These are phyloP conservation scores for Prionailurus bengalensis DNA, from an alignment of 2,113 vertebrate species.

Conservation along the genomic window DNA sequence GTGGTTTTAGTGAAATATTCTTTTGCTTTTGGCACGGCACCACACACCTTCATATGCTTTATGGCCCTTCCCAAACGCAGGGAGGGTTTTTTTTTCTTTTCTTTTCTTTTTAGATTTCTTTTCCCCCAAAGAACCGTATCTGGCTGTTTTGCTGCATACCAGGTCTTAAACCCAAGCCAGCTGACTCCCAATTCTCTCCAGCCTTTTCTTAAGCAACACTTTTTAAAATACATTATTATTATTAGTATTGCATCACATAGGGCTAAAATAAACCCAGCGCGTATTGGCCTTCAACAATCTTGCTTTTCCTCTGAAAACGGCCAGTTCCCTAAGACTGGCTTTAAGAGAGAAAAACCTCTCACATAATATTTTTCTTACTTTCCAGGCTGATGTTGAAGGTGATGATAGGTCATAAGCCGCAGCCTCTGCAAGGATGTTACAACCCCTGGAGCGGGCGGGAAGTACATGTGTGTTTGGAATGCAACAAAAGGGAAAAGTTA, in stretches of 20 bases:
- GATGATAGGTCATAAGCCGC: conserved; percentile 71
- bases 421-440: conserved; percentile 72
- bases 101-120: conserved; percentile 64
- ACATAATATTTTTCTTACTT: conserved; percentile 72
- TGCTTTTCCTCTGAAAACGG: conserved; percentile 77
- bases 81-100: neutral
- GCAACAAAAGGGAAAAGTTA: conserved; percentile 65
- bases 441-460: conserved; percentile 56
- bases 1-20: conserved; percentile 67
- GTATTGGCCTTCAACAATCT: conserved; percentile 73
- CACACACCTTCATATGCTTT: conserved; percentile 75
- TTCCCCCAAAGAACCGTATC: conserved; percentile 72
- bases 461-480: conserved; percentile 76
- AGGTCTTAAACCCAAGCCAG: conserved; percentile 70
- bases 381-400: conserved; percentile 75
- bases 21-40: conserved; percentile 67
- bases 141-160: conserved; percentile 74
- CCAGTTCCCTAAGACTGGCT: conserved; percentile 74
- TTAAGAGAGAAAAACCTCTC: conserved; percentile 74
- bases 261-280: conserved; percentile 76
- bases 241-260: conserved; percentile 65
- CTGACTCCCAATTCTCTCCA: conserved; percentile 59
- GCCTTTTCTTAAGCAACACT: conserved; percentile 69
- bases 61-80: conserved; percentile 63
- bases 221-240: conserved; percentile 15